Conservation (phyloP, 2,888 invertebrate genomes). For the Macroteleia sp. region DNA sequence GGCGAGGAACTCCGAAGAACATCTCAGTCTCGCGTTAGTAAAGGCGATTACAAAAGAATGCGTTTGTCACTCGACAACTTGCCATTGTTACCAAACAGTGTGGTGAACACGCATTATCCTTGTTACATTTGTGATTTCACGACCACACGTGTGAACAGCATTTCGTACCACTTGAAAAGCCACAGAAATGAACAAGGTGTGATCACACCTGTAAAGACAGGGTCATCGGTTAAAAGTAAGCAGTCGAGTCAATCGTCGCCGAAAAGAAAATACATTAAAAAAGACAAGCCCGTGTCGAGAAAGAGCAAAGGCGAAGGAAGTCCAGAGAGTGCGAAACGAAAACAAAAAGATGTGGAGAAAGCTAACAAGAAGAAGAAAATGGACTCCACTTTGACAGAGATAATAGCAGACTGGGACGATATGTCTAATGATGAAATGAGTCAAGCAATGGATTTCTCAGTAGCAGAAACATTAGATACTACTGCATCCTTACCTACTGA, state of each 20-base stretch:
- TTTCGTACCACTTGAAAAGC: conserved; percentile 89
- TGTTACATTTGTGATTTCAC: conserved; percentile 88
- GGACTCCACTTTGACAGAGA: conserved; percentile 88
- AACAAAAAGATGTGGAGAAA: conserved; percentile 77
- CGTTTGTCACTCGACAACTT: conserved; percentile 85
- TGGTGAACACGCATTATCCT: conserved; percentile 83
- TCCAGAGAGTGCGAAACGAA: conserved; percentile 77
- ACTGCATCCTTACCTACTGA: too few species aligned
- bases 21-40: conserved; percentile 84
- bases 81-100: conserved; percentile 72
- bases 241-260: conserved; percentile 68
- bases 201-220: conserved; percentile 66
- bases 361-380: conserved; percentile 85
- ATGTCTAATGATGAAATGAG: conserved; percentile 67
- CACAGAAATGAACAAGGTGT: conserved; percentile 82
- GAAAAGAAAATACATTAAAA: conserved; percentile 84
- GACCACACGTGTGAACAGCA: conserved; percentile 89
- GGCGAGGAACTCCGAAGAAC: conserved; percentile 77
- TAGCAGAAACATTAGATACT: conserved; percentile 1
- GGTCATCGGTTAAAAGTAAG: conserved; percentile 69
- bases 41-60: conserved; percentile 87
- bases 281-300: conserved; percentile 78
- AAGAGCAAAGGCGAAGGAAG: conserved; percentile 80
- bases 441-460: background rate
- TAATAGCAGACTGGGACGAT: conserved; percentile 92